phyloP scores from a whole-genome alignment of 2,797 vertebrate genomes.

The Amblyopsis hoosieri region DNA sequence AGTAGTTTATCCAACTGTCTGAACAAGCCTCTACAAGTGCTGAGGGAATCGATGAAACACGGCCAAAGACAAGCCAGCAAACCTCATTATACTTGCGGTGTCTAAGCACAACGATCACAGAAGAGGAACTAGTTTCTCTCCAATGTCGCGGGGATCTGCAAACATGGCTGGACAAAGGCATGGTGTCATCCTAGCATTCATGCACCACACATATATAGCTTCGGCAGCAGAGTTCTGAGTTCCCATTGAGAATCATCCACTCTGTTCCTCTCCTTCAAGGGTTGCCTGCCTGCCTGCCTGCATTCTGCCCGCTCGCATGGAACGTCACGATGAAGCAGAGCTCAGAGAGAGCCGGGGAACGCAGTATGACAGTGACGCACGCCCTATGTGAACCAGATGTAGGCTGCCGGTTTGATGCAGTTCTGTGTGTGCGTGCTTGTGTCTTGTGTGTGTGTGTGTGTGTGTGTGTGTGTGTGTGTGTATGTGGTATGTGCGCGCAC shows the following conservation, averaged over 20 bases:
- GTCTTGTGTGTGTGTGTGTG: not conserved
- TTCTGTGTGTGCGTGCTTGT: no score
- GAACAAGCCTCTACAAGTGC: slow-evolving; percentile 15
- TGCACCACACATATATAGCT: slow-evolving; percentile 23
- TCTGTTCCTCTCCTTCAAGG: slow-evolving; percentile 14
- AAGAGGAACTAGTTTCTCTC: slow-evolving; percentile 28
- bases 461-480: not conserved
- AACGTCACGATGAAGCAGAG: slow-evolving; percentile 42
- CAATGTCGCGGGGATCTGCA: slow-evolving; percentile 32
- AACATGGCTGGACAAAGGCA: slow-evolving; percentile 33
- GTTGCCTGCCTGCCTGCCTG: slow-evolving; percentile 31
- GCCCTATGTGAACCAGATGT: slow-evolving; percentile 10
- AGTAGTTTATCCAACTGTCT: slow-evolving; percentile 19
- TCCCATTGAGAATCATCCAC: slow-evolving; percentile 25
- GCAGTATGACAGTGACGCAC: slow-evolving; percentile 15
- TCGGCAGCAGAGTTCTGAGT: slow-evolving; percentile 36
- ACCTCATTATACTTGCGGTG: slow-evolving; percentile 16
- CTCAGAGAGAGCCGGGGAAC: slow-evolving; percentile 24
- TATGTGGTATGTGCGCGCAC: not conserved
- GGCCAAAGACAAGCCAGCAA: slow-evolving; percentile 1
- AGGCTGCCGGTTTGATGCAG: slow-evolving; percentile 11
- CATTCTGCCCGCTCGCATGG: slow-evolving; percentile 17
- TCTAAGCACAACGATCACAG: slow-evolving; percentile 25
- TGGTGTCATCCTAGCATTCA: slow-evolving; percentile 35
- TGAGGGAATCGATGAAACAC: slow-evolving; percentile 24